phyloP scores from a whole-genome alignment of 2,797 vertebrate genomes.

The Delichon dasypus region DNA sequence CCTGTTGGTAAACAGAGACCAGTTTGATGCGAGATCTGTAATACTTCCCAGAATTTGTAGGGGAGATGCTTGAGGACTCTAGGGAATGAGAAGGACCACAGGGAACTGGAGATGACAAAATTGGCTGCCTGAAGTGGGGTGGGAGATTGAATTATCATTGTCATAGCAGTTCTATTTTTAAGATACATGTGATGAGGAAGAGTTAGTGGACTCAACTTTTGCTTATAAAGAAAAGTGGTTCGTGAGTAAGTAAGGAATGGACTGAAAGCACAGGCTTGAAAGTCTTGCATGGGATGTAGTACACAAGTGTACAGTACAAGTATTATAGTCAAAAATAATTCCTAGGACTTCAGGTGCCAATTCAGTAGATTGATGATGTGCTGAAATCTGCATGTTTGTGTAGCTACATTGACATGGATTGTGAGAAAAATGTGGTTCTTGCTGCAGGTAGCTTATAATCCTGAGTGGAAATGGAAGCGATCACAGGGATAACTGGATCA shows the following conservation, averaged over 20 bases:
- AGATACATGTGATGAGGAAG: not conserved
- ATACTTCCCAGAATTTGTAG: not conserved
- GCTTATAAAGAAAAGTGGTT: not conserved
- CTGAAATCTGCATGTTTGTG: not conserved
- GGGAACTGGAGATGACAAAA: not conserved
- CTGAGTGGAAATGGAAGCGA: not conserved
- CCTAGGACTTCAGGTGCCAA: not conserved
- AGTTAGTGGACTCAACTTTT: not conserved
- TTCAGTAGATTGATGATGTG: not conserved
- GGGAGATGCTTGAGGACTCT: not conserved
- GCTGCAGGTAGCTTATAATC: not conserved
- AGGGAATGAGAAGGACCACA: not conserved
- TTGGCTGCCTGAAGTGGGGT: not conserved
- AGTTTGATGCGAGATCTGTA: not conserved
- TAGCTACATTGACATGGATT: not conserved
- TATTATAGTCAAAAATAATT: not conserved
- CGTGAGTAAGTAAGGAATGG: not conserved
- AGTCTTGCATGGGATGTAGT: not conserved
- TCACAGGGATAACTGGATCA: not conserved
- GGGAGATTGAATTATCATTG: not conserved
- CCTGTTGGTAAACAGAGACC: not conserved
- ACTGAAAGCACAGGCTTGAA: not conserved
- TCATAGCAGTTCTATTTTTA: not conserved
- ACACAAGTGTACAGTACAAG: not conserved
- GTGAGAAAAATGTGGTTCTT: not conserved